A percentile compares a stretch with the other conserved stretches of the same genome.
Conservation (phyloP, 2,113 vertebrate genomes). For the Ptilorrhoa leucosticta region DNA sequence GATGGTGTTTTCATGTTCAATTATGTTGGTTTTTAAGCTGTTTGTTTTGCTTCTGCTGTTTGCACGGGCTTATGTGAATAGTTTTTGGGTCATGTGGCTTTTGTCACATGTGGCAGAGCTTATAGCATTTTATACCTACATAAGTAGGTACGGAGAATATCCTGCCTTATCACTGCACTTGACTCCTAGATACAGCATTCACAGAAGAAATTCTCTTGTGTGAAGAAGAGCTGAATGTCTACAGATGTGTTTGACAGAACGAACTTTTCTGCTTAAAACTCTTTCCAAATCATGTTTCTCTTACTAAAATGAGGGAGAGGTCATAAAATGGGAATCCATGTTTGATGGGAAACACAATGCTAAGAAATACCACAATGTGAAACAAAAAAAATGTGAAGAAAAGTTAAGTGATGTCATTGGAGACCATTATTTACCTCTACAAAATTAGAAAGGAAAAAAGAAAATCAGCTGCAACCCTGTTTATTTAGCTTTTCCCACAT, state of each 20-base stretch:
- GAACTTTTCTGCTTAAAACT: background rate
- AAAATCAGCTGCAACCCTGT: background rate
- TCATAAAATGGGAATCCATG: background rate
- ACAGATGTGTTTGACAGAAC: background rate
- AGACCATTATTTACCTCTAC: background rate
- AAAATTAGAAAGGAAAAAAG: background rate
- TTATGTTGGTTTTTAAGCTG: slow-evolving; percentile 7
- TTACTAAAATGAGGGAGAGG: background rate
- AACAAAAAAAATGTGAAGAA: background rate
- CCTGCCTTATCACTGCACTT: background rate
- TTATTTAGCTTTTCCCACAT: background rate
- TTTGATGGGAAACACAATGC: background rate
- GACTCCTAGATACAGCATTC: background rate
- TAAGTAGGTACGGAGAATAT: background rate
- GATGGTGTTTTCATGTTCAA: slow-evolving; percentile 33
- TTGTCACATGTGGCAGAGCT: background rate
- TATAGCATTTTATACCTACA: background rate
- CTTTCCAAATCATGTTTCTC: background rate
- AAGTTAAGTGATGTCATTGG: background rate
- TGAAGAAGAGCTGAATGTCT: background rate
- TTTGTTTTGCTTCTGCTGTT: background rate
- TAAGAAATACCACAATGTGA: background rate
- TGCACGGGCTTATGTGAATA: background rate
- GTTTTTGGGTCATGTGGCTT: background rate
- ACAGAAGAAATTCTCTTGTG: background rate